These are phyloP conservation scores for Formica selysi DNA, from an alignment of 1,140 invertebrate species.

Conservation along the genomic window DNA sequence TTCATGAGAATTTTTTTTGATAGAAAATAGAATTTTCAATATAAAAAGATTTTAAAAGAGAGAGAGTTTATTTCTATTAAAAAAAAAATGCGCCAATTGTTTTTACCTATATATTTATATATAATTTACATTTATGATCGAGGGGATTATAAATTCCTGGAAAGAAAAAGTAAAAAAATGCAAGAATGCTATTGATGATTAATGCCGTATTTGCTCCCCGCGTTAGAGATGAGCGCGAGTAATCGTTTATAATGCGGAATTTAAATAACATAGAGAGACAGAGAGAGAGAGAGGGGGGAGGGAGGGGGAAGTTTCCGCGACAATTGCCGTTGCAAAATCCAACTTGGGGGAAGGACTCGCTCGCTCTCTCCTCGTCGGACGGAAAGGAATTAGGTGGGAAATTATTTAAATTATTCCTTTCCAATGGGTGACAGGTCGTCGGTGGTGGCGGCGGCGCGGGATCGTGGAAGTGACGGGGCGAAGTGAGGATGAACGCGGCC, in stretches of 20 bases:
- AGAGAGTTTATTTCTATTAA: no score
- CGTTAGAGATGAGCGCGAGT: background rate
- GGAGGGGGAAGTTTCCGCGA: background rate
- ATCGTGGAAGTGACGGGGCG: background rate
- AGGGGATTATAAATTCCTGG: background rate
- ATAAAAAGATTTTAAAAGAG: no score
- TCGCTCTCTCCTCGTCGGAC: constrained; percentile 13
- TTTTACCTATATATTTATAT: background rate
- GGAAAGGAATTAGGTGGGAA: constrained; percentile 70
- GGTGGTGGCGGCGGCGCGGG: constrained; percentile 34
- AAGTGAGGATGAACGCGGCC: constrained; percentile 32
- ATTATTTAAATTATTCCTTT: constrained; percentile 79
- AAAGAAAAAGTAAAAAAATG: background rate
- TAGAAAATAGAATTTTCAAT: no score
- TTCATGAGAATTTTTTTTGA: no score
- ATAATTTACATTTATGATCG: background rate
- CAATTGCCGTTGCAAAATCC: constrained; percentile 61
- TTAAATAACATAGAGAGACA: constrained; percentile 50
- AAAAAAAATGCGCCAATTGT: no score
- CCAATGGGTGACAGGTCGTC: constrained; percentile 72
- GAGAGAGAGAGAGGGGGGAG: background rate
- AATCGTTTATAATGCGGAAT: constrained; percentile 46
- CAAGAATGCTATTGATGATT: background rate
- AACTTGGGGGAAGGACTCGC: constrained; percentile 9
- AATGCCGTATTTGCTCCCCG: background rate